Base-by-base conservation (phyloP, 2,888 invertebrate species). In the Sinotaia quadrata region DNA sequence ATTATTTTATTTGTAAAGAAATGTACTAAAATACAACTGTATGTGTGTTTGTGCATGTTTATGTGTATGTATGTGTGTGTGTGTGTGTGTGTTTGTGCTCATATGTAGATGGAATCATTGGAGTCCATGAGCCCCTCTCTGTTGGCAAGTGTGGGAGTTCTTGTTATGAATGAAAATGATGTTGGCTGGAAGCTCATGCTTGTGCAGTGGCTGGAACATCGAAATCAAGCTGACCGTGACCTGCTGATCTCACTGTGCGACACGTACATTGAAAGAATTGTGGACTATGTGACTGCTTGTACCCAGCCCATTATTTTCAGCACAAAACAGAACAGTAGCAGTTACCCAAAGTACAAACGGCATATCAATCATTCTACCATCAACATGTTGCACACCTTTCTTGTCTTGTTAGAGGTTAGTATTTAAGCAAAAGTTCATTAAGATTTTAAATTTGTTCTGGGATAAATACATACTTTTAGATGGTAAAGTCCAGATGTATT, bases 111-210 rank as follows among this genome's bases (percentile, higher is more conserved):
- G 73, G 86, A 86, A 49, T 73, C 78, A 4, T 72, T 87, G 49
- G 75, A 81, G 41, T 75, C 81, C 72, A 78, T 87, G 73, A 84
- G 81, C 49, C 87, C 87, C 8, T 81, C 84, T 0, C 62, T 87
- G 5, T 74, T 87, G 31, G 81, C 85, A n/a, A 84, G 79, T 71
- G 86, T 84, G 31, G 87, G 87, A 7, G 80, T 86, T 2, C 68
- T 87, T 59, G 77, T 79, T 12, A 86, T 87, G 85, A 81, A 74
- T 33, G 71, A 74, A 21, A 68, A 74, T 8, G 87, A 87, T 74
- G 85, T 87, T 1, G 85, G 85, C 56, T 87, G 87, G 87, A 82
- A 81, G 67, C 76, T 87, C 61, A 81, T 84, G 78, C 73, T 87
- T 67, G 82, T 85, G 12, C 81, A 83, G 68, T 87, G 87, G 87